A percentile compares a stretch with the other conserved stretches of the same genome.
phyloP scores from a whole-genome alignment of 2,113 vertebrate species.

The Erpornis zantholeuca region DNA sequence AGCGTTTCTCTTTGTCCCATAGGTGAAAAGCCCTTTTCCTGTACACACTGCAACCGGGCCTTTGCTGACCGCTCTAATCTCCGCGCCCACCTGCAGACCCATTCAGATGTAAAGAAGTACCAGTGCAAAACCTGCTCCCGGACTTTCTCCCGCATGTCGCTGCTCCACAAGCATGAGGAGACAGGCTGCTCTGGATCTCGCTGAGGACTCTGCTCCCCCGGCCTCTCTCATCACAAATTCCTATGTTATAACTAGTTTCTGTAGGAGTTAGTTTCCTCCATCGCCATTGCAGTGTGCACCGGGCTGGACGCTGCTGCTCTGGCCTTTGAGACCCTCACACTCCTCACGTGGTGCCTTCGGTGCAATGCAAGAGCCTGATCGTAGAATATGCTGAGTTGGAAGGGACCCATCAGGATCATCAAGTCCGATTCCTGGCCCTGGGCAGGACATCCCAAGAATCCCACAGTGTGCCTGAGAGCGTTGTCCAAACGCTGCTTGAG shows the following conservation, averaged over 20 bases:
- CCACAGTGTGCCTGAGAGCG: background rate
- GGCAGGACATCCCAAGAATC: background rate
- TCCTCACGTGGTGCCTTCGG: background rate
- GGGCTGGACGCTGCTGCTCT: background rate
- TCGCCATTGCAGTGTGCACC: background rate
- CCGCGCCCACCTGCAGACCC: conserved; percentile 95
- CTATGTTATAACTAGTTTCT: conserved; percentile 24
- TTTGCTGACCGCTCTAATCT: conserved; percentile 98
- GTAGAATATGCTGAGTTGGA: background rate
- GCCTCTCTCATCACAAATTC: background rate
- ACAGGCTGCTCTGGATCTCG: conserved; percentile 84
- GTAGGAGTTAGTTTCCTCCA: conserved; percentile 48
- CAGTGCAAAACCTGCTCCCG: conserved; percentile 89
- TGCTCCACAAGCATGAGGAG: conserved; percentile 92
- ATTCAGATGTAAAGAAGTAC: conserved; percentile 98
- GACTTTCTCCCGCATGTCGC: conserved; percentile 98
- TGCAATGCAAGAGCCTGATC: background rate
- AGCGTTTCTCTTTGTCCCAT: conserved; percentile 40
- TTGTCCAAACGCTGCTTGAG: background rate
- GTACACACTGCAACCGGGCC: conserved; percentile 92
- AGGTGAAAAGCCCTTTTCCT: conserved; percentile 97
- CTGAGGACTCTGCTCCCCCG: conserved; percentile 41
- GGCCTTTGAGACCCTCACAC: background rate
- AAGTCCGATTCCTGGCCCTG: background rate
- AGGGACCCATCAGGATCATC: background rate